Evolutionary conservation across 1,140 invertebrate genomes (phyloP), one percentile per base, ranked within the genome.

Genomic region (Pseudoatta argentina): DNA sequence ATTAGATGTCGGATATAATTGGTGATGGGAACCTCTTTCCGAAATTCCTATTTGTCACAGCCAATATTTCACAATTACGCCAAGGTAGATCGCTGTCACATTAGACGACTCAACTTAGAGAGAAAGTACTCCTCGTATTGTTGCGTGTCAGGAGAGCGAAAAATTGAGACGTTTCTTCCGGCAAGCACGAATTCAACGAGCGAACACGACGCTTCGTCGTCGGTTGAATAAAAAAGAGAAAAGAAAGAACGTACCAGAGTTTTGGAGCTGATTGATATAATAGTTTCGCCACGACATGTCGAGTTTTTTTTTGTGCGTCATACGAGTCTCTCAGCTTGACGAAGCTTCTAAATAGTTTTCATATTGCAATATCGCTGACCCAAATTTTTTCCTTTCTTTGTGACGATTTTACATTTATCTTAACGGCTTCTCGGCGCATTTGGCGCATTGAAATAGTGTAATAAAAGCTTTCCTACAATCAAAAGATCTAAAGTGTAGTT

Each of bases 161-260:
- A 73, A 82, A 82, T 82, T 82, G 79, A 82, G 67, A 82, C 79
- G 79, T 82, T 82, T 82, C 67, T 72, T 82, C 79, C 67, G 39
- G 53, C 67, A 34, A 82, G 64, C 77, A 76, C 39, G 76, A 66
- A 48, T 34, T 39, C 57, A 21, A 63, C 55, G 73, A 76, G 44
- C 63, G 63, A 79, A 48, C 66, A 72, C 79, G 79, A 59, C 78
- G 55, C 57, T 30, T 73, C 78, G 30, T 57, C 48, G 34, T 81
- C 51, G 55, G 21, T 82, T 55, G 79, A 30, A 61, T 24, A 44
- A 44, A n/a, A 44, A 67, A 44, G 48, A 24, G 6, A 48, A 34
- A 44, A 14, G 39, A 53, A 48, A 39, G 6, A 61, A 59, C 69
- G 12, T 61, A 69, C 79, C 67, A 21, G 24, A 73, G 39, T 72